Evolutionary conservation across 2,113 vertebrate species (phyloP), one percentile per base, ranked within the genome.

Genomic region (Lasiurus borealis): DNA sequence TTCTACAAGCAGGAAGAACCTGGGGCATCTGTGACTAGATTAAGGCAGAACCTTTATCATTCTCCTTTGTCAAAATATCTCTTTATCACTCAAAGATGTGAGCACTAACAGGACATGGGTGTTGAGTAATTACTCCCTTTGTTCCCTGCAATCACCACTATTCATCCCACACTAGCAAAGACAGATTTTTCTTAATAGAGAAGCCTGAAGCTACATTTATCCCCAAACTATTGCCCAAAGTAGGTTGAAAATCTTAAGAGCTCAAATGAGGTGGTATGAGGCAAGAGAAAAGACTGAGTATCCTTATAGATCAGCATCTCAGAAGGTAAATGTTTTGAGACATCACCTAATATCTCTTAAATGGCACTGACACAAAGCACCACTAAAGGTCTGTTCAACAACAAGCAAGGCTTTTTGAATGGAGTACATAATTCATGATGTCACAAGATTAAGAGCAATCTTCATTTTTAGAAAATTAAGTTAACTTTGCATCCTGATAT

Each of bases 121-220:
- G 54, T 44, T 31, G 46, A 81, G 52, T 36, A 77, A 89, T 80
- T 27, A 80, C 86, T 91, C 10, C 25, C n/a, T 71, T 93, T 91
- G n/a, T 90, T 93, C 29, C 36, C 54, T 72, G 44, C 11, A 88
- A 54, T 93, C 66, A 68, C 57, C 21, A 36, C 66, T 71, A 69
- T 87, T 95, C 84, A 89, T 85, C 46, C 29, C 52, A 59, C 9
- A 19, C 36, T 83, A 83, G 59, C 64, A 69, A 73, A 73, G 72
- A 94, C n/a, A 95, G 52, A 80, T 69, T 92, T 91, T 93, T 93
- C 90, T 93, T 95, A 91, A 87, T 69, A 72, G 84, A 96, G 64
- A 91, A 80, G 5, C 1, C 59, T 54, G 34, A 85, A 88, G 46
- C 72, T 92, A 90, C 48, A 92, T 90, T 95, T 92, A 86, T 78